Evolutionary conservation across 2,797 vertebrate genomes (phyloP).

Genomic region (Lutjanus argentimaculatus): DNA sequence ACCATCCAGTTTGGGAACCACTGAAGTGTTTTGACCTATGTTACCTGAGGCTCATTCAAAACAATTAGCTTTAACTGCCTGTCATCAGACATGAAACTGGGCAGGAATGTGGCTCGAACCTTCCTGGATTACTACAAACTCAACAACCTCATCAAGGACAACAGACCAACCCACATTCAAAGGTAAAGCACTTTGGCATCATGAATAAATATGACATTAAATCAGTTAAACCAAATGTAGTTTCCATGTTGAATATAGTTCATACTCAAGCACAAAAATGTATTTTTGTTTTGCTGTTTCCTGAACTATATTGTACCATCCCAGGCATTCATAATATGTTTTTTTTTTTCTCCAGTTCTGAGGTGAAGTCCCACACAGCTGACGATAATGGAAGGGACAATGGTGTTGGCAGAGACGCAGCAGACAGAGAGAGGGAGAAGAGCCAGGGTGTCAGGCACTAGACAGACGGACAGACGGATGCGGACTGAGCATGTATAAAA

Average conservation of each 20-base stretch:
- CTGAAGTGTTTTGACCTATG: conserved; percentile 2
- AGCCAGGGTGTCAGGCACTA: conserved; percentile 70
- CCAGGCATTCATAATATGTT: conserved; percentile 30
- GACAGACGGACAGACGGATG: conserved; percentile 58
- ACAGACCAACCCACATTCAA: conserved; percentile 80
- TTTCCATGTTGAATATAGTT: not conserved
- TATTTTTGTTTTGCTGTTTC: conserved; percentile 6
- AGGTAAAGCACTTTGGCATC: conserved; percentile 67
- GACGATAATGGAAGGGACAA: conserved; percentile 71
- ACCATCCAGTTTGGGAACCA: not conserved
- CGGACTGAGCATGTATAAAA: conserved; percentile 66
- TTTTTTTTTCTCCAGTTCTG: conserved; percentile 73
- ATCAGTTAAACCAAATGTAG: not conserved
- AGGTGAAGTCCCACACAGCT: conserved; percentile 66
- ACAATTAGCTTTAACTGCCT: conserved; percentile 83
- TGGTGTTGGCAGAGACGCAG: conserved; percentile 66
- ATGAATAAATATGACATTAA: not conserved
- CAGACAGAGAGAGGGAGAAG: conserved; percentile 74
- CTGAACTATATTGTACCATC: not conserved
- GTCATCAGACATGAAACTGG: conserved; percentile 95
- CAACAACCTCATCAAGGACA: conserved; percentile 88
- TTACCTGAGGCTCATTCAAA: conserved; percentile 15
- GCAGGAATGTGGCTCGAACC: conserved; percentile 95
- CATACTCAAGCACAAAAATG: not conserved
- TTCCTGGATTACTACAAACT: conserved; percentile 98